phyloP scores from a whole-genome alignment of 1,140 invertebrate species.

The Orussus abietinus region DNA sequence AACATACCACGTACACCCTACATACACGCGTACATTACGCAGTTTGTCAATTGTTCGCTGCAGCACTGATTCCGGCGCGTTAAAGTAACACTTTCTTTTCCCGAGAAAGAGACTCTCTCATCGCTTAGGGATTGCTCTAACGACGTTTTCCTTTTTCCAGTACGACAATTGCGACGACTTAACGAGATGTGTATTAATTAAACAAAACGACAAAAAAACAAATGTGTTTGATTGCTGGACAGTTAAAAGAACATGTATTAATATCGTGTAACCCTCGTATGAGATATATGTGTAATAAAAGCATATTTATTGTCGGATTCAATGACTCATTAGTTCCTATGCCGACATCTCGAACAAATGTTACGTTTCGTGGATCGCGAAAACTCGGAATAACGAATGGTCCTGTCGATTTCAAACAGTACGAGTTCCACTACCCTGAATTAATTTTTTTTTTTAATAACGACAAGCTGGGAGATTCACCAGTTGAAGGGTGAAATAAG shows the following conservation, averaged over 20 bases:
- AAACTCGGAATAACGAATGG: no score
- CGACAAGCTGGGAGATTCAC: no score
- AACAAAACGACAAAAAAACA: slow-evolving; percentile 17
- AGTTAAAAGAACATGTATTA: slow-evolving; percentile 57
- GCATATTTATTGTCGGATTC: slow-evolving; percentile 51
- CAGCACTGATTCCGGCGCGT: slow-evolving; percentile 9
- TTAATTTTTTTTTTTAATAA: no score
- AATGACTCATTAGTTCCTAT: slow-evolving; percentile 6
- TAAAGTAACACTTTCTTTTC: no score
- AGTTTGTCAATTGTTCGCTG: slow-evolving; percentile 10
- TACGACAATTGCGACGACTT: slow-evolving; percentile 35
- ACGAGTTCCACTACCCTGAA: no score
- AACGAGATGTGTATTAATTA: slow-evolving; percentile 39
- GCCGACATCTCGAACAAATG: no score
- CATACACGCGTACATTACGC: slow-evolving; percentile 9
- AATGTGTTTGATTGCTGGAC: slow-evolving; percentile 56
- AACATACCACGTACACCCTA: no score
- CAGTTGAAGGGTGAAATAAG: slow-evolving; percentile 24
- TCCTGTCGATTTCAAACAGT: no score
- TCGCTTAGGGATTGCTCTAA: slow-evolving; percentile 35
- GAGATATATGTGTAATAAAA: slow-evolving; percentile 57
- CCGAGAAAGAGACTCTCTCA: no score
- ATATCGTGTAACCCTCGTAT: slow-evolving; percentile 54
- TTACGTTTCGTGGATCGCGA: no score
- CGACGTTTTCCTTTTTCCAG: slow-evolving; percentile 29